These are phyloP conservation scores for Sicus ferrugineus DNA, from an alignment of 2,888 invertebrate genomes.

Conservation along the genomic window DNA sequence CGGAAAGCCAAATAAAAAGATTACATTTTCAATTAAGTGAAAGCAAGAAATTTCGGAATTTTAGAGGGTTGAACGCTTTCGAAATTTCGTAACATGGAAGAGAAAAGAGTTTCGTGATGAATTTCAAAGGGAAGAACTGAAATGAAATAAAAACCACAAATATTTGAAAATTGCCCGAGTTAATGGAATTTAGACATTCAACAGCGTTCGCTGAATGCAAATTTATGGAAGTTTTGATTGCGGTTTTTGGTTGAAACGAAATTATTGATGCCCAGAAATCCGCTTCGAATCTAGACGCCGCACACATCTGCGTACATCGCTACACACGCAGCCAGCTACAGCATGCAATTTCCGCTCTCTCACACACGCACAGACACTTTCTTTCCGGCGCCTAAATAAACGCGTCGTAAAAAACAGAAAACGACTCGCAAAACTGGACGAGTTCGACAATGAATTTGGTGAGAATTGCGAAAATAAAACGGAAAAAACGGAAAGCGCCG, in stretches of 20 bases:
- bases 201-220: too few species aligned
- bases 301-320: too few species aligned
- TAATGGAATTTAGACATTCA: too few species aligned
- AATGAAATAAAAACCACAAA: constrained; percentile 9
- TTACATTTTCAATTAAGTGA: not conserved
- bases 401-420: constrained; percentile 32
- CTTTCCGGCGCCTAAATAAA: constrained; percentile 52
- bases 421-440: constrained; percentile 48
- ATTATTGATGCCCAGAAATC: too few species aligned
- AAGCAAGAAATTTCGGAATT: not conserved
- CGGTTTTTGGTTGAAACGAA: too few species aligned
- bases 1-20: not conserved
- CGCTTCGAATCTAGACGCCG: too few species aligned
- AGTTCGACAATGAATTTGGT: constrained; percentile 39
- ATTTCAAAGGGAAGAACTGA: not conserved
- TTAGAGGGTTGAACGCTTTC: not conserved
- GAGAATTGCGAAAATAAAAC: constrained; percentile 35
- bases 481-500: constrained; percentile 38
- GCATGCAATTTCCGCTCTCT: constrained; percentile 61
- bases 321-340: too few species aligned
- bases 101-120: not conserved
- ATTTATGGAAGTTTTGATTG: too few species aligned
- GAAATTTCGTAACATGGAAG: too few species aligned
- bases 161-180: too few species aligned
- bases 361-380: constrained; percentile 61